These are phyloP conservation scores for Caenorhabditis latens DNA, from an alignment of 1,140 invertebrate species.

Conservation along the genomic window DNA sequence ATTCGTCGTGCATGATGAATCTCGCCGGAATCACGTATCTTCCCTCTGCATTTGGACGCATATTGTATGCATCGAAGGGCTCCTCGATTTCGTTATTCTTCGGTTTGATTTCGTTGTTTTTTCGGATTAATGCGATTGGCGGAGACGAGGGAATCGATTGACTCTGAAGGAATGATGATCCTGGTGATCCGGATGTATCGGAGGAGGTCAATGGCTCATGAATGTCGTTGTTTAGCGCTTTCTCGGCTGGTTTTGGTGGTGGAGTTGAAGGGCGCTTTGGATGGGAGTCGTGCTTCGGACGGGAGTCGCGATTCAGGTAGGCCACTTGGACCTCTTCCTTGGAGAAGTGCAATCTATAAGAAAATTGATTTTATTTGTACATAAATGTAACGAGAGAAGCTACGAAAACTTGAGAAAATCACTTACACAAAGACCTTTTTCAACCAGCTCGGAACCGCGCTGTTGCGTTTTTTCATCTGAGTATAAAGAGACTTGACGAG, in stretches of 20 bases:
- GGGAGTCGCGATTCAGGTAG: too few relatives aligned
- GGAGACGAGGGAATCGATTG: not conserved
- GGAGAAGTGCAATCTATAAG: too few relatives aligned
- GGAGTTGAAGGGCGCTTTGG: too few relatives aligned
- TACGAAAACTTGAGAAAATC: too few relatives aligned
- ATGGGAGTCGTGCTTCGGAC: too few relatives aligned
- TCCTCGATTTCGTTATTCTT: not conserved
- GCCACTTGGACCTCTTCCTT: too few relatives aligned
- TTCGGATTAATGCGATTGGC: not conserved
- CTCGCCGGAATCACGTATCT: not conserved
- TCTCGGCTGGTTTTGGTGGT: too few relatives aligned
- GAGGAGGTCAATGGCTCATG: not conserved
- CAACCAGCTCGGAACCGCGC: not conserved
- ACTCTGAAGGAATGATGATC: not conserved
- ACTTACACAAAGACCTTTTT: not conserved
- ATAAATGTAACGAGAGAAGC: too few relatives aligned
- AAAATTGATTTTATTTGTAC: too few relatives aligned
- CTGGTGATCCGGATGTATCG: not conserved
- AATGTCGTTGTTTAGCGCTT: too few relatives aligned
- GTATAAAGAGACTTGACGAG: not conserved
- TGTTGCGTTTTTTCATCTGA: not conserved
- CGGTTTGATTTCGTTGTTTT: not conserved
- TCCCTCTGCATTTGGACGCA: not conserved
- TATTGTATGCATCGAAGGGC: not conserved
- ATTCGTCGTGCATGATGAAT: not conserved